Conservation (phyloP, 1,140 invertebrate species). For the Drosophila sp. region DNA sequence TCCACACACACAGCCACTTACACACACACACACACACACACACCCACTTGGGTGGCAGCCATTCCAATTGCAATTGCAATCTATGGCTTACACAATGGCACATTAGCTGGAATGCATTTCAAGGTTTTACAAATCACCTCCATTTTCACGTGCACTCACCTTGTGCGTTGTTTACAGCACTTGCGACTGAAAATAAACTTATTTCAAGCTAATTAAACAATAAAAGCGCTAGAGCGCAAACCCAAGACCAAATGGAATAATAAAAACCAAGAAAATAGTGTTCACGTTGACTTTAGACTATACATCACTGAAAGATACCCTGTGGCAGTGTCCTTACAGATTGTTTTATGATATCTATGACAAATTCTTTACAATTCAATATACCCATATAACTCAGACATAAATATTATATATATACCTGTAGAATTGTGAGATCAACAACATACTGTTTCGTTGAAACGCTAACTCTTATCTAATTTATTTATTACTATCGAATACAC, state of each 20-base stretch:
- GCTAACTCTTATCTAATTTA: too few species aligned
- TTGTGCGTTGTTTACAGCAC: constrained; percentile 72
- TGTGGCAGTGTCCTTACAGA: too few species aligned
- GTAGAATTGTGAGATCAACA: too few species aligned
- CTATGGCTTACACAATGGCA: constrained; percentile 42
- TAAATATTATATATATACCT: too few species aligned
- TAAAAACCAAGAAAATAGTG: constrained; percentile 35
- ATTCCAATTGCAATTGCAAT: constrained; percentile 34
- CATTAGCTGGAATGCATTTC: constrained; percentile 61
- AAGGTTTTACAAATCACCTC: constrained; percentile 74
- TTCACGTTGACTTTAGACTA: not conserved
- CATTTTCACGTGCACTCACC: constrained; percentile 38
- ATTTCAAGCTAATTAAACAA: constrained; percentile 82
- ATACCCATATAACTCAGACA: too few species aligned
- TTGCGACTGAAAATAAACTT: constrained; percentile 79
- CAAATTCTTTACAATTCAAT: too few species aligned
- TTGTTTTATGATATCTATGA: too few species aligned
- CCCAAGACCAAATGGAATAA: constrained; percentile 62
- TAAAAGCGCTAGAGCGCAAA: constrained; percentile 60
- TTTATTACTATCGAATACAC: too few species aligned
- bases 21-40: not conserved
- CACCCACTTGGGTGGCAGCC: not conserved
- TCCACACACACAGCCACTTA: not conserved
- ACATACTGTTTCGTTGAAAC: too few species aligned
- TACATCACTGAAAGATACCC: not conserved